These are phyloP conservation scores for Serripes groenlandicus DNA, from an alignment of 2,888 invertebrate species.

Conservation along the genomic window DNA sequence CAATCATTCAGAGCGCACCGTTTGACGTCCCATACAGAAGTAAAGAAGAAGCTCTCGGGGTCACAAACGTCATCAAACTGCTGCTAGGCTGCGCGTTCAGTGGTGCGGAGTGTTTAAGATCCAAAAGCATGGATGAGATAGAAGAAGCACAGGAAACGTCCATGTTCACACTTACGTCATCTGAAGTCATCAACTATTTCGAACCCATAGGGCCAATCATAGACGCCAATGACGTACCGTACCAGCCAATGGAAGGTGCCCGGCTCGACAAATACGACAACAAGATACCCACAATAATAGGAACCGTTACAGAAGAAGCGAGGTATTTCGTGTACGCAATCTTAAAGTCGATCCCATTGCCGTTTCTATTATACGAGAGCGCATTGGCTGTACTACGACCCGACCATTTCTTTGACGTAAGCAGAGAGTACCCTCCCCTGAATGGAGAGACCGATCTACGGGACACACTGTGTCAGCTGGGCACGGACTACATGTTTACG, in stretches of 20 bases:
- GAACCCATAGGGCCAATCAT: conserved; percentile 79
- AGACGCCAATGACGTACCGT: conserved; percentile 72
- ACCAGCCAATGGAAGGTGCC: conserved; percentile 70
- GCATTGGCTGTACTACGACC: conserved; percentile 38
- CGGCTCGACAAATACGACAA: conserved; percentile 57
- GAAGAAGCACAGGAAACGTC: conserved; percentile 69
- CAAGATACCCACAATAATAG: conserved; percentile 77
- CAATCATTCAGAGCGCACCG: conserved; percentile 73
- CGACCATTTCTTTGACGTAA: conserved; percentile 58
- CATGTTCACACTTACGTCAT: conserved; percentile 69
- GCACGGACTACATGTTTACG: conserved; percentile 78
- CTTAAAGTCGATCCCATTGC: conserved; percentile 48
- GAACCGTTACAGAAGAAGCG: conserved; percentile 77
- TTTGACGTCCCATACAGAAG: conserved; percentile 73
- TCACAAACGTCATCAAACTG: conserved; percentile 63
- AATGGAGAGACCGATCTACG: conserved; percentile 58
- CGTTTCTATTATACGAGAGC: conserved; percentile 32
- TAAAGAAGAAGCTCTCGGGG: conserved; percentile 65
- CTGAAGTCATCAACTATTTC: conserved; percentile 75
- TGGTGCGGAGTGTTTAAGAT: conserved; percentile 71
- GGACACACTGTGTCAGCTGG: conserved; percentile 56
- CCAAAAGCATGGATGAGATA: conserved; percentile 70
- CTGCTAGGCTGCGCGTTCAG: conserved; percentile 62
- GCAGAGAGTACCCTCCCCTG: conserved; percentile 68
- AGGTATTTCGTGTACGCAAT: conserved; percentile 75